Base-by-base conservation (phyloP, 2,113 vertebrate species). In the Oostethus manadensis region DNA sequence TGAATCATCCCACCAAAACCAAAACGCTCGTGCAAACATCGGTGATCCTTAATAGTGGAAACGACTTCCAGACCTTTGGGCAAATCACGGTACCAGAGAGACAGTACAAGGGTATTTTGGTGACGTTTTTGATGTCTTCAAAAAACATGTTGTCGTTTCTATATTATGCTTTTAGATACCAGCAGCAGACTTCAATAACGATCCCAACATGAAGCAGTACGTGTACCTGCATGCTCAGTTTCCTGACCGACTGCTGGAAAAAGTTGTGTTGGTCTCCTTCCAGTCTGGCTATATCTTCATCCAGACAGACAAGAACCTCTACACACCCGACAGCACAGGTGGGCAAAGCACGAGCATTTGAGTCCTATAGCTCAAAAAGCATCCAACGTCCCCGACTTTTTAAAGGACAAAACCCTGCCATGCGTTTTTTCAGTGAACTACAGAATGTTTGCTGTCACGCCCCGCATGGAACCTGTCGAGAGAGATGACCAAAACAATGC, bases 221-320 rank as follows among this genome's bases (percentile, higher is more conserved):
- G 85, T 87, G 2, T 74, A 81, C 58, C 68, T 89, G 33, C 72
- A 71, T 63, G 88, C 86, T 49, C 51, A 63, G 21, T 84, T 86
- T 17, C 79, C 80, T 5, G 29, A 45, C 22, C 42, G 23, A 6
- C 0, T 56, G 5, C 61, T 90, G 74, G 85, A 90, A 73, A 87
- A 84, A 58, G 64, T 81, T 0, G 77, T 86, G 18, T 18, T 90
- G n/a, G 78, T 88, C 18, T 84, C 85, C 50, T 88, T 89, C 58
- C 87, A 88, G 68, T 79, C 82, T 4, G 87, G 88, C 1, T 84
- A 86, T 73, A 86, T 90, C 47, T 89, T 88, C 73, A 80, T 89
- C 46, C 87, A 88, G 59, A 90, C 89, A 0, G 89, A 89, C 65
- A 88, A 89, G 59, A 81, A 86, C 23, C 66, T 90, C 38, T 90